Conservation (phyloP, 2,113 vertebrate species). For the Rhynchopsitta pachyrhyncha region DNA sequence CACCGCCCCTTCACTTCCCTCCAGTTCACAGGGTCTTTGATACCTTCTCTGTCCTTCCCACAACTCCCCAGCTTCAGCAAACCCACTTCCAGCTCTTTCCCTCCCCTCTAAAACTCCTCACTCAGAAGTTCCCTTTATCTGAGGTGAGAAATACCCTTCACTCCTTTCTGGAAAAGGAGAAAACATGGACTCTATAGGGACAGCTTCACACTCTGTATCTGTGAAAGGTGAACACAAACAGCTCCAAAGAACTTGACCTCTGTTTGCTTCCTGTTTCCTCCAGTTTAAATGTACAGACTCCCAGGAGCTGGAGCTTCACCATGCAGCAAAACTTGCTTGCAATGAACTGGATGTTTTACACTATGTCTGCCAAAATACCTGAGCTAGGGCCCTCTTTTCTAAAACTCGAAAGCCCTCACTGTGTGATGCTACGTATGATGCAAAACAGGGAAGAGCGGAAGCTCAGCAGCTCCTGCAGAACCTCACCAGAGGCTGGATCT, state of each 20-base stretch:
- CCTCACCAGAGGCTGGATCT: background rate
- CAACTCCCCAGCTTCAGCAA: background rate
- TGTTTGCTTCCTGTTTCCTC: background rate
- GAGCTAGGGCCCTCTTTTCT: background rate
- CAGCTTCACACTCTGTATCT: background rate
- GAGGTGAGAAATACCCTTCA: background rate
- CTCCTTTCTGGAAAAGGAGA: background rate
- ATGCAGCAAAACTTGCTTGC: fast-evolving
- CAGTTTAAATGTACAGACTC: background rate
- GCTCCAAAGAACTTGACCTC: background rate
- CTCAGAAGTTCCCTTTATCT: background rate
- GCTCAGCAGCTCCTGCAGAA: background rate
- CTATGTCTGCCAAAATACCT: background rate
- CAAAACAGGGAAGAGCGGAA: fast-evolving
- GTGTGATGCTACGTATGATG: background rate
- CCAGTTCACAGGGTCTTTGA: background rate
- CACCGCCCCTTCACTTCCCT: background rate
- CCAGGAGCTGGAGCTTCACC: background rate
- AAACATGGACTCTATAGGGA: fast-evolving
- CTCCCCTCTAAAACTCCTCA: background rate
- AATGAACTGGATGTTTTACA: background rate
- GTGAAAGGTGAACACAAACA: background rate
- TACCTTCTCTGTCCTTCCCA: background rate
- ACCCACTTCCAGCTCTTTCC: background rate
- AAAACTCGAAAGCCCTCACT: background rate